Percentiles rank a stretch among this genome's conserved stretches.
Conservation (phyloP, 2,113 vertebrate species). For the Actenoides hombroni region DNA sequence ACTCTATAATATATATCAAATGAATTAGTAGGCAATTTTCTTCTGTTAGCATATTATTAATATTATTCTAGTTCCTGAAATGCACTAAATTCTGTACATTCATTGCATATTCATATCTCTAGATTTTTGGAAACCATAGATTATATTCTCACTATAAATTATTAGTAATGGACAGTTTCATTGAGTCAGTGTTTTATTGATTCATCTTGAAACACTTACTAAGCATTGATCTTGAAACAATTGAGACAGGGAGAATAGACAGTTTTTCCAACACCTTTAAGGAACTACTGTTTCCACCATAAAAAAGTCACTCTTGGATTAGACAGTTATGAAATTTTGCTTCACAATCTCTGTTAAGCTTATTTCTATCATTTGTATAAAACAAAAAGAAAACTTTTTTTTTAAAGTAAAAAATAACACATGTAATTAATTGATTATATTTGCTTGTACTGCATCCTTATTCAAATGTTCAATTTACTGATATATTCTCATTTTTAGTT, state of each 20-base stretch:
- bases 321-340: neutral
- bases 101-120: neutral
- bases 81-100: neutral
- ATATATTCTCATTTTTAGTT: slow-evolving; percentile 15
- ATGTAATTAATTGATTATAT: neutral
- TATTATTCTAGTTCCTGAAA: neutral
- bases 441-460: neutral
- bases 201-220: neutral
- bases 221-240: neutral
- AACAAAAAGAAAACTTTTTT: neutral
- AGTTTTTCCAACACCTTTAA: neutral
- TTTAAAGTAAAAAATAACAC: neutral
- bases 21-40: neutral
- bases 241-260: neutral
- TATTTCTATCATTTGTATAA: neutral
- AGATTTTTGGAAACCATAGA: neutral
- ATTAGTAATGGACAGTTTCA: fast-evolving
- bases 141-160: neutral
- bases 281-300: neutral
- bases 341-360: neutral
- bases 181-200: neutral
- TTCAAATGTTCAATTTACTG: slow-evolving; percentile 25
- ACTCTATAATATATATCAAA: neutral
- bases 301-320: neutral
- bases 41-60: neutral